A percentile compares a stretch with the other conserved stretches of the same genome.
Evolutionary conservation across 1,140 invertebrate genomes (phyloP).

Genomic region (Pteromalus puparum): DNA sequence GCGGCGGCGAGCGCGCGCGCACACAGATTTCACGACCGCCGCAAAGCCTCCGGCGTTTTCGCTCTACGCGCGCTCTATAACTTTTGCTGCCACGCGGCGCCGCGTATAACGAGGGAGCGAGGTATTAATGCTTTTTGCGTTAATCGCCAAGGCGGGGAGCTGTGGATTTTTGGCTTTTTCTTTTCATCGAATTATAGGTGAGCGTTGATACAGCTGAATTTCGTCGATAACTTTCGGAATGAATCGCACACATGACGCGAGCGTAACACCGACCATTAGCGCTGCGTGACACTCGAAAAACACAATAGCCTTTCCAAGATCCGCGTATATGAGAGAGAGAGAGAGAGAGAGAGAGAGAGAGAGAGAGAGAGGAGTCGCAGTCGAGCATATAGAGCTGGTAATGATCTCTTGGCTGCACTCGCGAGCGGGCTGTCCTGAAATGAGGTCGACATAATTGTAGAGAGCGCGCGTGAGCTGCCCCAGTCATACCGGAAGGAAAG

Average conservation of each 20-base stretch:
- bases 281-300: background rate
- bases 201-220: too few species aligned
- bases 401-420: background rate
- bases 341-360: too few species aligned
- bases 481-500: slow-evolving; percentile 51
- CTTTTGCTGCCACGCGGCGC: background rate
- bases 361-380: too few species aligned
- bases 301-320: background rate
- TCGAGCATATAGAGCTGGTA: background rate
- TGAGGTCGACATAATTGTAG: slow-evolving; percentile 63
- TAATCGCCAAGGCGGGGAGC: slow-evolving; percentile 8
- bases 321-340: too few species aligned
- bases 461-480: slow-evolving; percentile 8
- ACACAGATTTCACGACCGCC: slow-evolving; percentile 13
- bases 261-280: too few species aligned
- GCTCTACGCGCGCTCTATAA: slow-evolving; percentile 2
- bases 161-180: too few species aligned
- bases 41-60: slow-evolving; percentile 28
- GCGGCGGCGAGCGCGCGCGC: background rate
- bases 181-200: too few species aligned
- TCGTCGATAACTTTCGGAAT: too few species aligned
- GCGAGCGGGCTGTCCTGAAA: slow-evolving; percentile 47
- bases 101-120: slow-evolving; percentile 21
- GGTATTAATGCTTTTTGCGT: slow-evolving; percentile 26
- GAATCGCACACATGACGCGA: too few species aligned